Base-by-base conservation (phyloP, 2,888 invertebrate species). In the Thysanoteuthis rhombus region DNA sequence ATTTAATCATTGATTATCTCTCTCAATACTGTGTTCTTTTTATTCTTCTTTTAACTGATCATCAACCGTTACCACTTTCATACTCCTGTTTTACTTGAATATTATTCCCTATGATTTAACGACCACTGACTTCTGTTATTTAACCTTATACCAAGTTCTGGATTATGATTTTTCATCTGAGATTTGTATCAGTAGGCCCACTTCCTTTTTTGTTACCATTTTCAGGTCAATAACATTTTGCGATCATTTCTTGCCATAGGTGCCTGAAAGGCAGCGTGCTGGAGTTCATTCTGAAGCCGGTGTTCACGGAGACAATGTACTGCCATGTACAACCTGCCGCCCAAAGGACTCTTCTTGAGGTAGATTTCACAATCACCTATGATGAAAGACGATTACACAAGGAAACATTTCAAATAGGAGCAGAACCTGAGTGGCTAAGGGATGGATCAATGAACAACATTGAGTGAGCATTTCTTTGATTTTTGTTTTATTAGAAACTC, bases 251-350 rank as follows among this genome's bases (percentile, higher is more conserved):
- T n/a, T n/a, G 12, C 93, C 93, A 28, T 94, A 97, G 97, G 92
- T 97, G 97, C 94, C 94, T 95, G 45, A 95, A 95, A 89, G 97
- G 97, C 16, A 96, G 96, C 93, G 93, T 97, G 36, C 95, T 96
- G 19, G 96, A 96, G 94, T 96, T 96, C 93, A 95, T 95, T 22
- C 94, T 97, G 90, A 93, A 95, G 42, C 96, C 97, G 0, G 94
- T 95, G 25, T 97, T 94, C 94, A 92, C 42, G 47, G 94, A 95
- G 93, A 95, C 95, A 38, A 96, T 95, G 94, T 95, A 95, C 94
- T 96, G 96, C 94, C 96, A 96, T 94, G 95, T 96, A 75, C 94
- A 94, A n/a, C 96, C 95, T 42, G 93, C 95, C 3, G 94, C 94
- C 38, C 93, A 94, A 75, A 95, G 96, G 93, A 95, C 94, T 38